A percentile compares a stretch with the other conserved stretches of the same genome.
Conservation (phyloP, 2,888 invertebrate genomes). For the Idaea dimidiata region DNA sequence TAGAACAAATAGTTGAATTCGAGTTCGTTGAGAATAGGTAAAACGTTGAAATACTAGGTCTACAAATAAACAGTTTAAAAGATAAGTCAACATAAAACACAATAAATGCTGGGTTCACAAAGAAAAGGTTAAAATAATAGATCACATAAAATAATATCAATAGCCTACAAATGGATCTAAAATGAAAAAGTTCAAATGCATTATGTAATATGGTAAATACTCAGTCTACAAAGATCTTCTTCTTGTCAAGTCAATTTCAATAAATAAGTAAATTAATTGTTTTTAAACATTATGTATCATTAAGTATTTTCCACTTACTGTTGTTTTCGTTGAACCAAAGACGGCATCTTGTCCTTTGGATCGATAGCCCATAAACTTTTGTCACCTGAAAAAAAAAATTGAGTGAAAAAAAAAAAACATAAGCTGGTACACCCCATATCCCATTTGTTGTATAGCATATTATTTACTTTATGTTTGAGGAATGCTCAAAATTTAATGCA, state of each 20-base stretch:
- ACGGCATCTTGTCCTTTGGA: slow-evolving; percentile 67
- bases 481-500: too few relatives aligned
- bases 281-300: too few relatives aligned
- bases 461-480: too few relatives aligned
- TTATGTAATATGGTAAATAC: neutral
- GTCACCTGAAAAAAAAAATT: slow-evolving; percentile 67
- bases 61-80: slow-evolving; percentile 45
- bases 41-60: too few relatives aligned
- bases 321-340: slow-evolving; percentile 50
- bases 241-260: too few relatives aligned
- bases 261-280: too few relatives aligned
- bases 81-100: neutral
- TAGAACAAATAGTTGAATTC: too few relatives aligned
- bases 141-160: neutral
- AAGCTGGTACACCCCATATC: too few relatives aligned
- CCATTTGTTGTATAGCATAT: too few relatives aligned
- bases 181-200: neutral
- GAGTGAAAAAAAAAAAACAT: neutral
- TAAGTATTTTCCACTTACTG: slow-evolving; percentile 49
- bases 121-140: neutral
- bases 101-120: neutral
- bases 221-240: neutral
- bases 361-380: slow-evolving; percentile 79
- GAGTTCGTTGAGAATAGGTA: too few relatives aligned
- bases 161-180: neutral